A percentile compares a stretch with the other conserved stretches of the same genome.
These are phyloP conservation scores for Rhopalosiphum nymphaeae DNA, from an alignment of 2,888 invertebrate genomes.

Conservation along the genomic window DNA sequence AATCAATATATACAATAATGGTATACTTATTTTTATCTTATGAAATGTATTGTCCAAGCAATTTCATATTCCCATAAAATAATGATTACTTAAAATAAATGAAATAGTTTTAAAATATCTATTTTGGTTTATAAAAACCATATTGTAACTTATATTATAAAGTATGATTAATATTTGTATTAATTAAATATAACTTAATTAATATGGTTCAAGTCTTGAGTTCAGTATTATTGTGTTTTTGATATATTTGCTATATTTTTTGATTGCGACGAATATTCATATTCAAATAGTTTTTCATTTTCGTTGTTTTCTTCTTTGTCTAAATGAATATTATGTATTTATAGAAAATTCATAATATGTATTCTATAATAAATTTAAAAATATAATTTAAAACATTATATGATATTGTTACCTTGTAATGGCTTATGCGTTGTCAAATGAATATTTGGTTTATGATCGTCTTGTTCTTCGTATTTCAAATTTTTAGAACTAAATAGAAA, in stretches of 20 bases:
- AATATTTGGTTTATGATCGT: not conserved
- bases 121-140: not conserved
- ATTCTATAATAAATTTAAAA: not conserved
- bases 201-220: not conserved
- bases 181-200: not conserved
- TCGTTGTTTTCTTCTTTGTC: not conserved
- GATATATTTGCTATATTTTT: constrained; percentile 8
- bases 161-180: not conserved
- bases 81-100: not conserved
- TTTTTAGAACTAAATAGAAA: constrained; percentile 20
- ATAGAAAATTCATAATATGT: not conserved
- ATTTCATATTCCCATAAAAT: not conserved
- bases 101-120: not conserved
- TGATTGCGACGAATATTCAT: not conserved
- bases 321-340: not conserved
- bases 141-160: not conserved
- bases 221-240: not conserved
- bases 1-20: not conserved
- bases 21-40: not conserved
- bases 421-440: constrained; percentile 26
- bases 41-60: not conserved
- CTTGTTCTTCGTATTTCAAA: not conserved
- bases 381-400: not conserved
- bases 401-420: not conserved
- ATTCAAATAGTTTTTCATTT: not conserved